Base-by-base conservation (phyloP, 2,888 invertebrate species). In the Vanessa cardui region DNA sequence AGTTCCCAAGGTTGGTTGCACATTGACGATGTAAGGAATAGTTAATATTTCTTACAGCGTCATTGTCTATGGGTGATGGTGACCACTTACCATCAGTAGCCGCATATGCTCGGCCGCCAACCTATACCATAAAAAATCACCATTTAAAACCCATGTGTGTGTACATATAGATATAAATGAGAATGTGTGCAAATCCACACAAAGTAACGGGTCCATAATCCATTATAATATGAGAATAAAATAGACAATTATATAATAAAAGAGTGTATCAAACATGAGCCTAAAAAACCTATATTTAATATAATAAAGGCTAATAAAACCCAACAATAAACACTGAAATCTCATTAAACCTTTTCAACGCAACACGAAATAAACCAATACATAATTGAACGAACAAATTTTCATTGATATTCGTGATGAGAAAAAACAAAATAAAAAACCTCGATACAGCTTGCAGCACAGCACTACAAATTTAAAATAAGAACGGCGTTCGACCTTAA, bases 331-430 rank as follows among this genome's bases (percentile, higher is more conserved):
- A 70, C 69, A 73, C 67, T 62, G 61, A 66, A 60, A 68, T 64
- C 63, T 64, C 69, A 69, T 72, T 69, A 68, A 68, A 68, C 47
- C 68, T 64, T 69, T 65, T 64, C 67, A 64, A 67, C 63, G 58
- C 77, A 85, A 67, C 63, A 58, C 77, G 85, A 86, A 86, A 89
- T 88, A 86, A 88, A 89, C 86, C 87, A 85, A 77, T 83, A 81
- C 83, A 86, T 92, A 92, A 92, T 92, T 92, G 92, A 88, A 74
- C 78, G 87, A 88, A 91, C 91, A 90, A 91, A 91, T 92, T 90
- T 87, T 85, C 92, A 91, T 91, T 91, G 90, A 91, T 90, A 90
- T 87, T 92, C 90, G 92, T 91, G 92, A 85, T 90, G 91, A 84
- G 90, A 89, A 90, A 91, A 90, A 60, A 39, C 6, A 90, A 88